phyloP scores from a whole-genome alignment of 2,888 invertebrate genomes.

The Coelopa pilipes region DNA sequence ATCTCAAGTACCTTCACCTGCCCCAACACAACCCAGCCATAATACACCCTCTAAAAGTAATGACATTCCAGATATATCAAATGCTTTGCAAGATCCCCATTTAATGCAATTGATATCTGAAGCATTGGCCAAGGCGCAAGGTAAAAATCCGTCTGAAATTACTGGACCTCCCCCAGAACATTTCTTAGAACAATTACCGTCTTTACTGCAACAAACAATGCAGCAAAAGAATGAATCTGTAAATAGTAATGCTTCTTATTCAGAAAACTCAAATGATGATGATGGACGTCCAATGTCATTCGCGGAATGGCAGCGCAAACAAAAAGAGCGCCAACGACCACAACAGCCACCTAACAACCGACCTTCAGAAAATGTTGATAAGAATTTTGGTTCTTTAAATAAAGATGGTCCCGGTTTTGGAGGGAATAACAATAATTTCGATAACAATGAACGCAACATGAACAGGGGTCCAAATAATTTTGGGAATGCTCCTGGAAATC shows the following conservation, averaged over 20 bases:
- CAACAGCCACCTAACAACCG: constrained; percentile 15
- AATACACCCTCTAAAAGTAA: constrained; percentile 6
- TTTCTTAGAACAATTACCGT: constrained; percentile 42
- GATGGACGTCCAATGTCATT: constrained; percentile 49
- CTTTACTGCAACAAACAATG: constrained; percentile 41
- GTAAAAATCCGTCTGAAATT: constrained; percentile 43
- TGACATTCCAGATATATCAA: constrained; percentile 50
- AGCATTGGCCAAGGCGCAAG: constrained; percentile 59
- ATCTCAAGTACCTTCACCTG: constrained; percentile 15
- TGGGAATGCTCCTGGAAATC: constrained; percentile 32
- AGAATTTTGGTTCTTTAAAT: constrained; percentile 20
- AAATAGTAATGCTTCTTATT: background rate
- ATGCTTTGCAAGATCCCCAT: constrained; percentile 59
- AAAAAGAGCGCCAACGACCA: constrained; percentile 39
- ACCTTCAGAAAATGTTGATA: constrained; percentile 13
- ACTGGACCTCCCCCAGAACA: constrained; percentile 40
- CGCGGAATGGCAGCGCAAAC: constrained; percentile 55
- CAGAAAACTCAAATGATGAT: constrained; percentile 6
- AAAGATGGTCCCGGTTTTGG: constrained; percentile 12
- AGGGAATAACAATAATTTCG: constrained; percentile 16
- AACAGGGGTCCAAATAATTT: constrained; percentile 30
- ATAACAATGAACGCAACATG: background rate
- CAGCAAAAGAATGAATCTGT: constrained; percentile 34
- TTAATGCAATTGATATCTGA: constrained; percentile 60
- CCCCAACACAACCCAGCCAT: constrained; percentile 11